Evolutionary conservation across 2,113 vertebrate genomes (phyloP).

Genomic region (Larimichthys polyactis): DNA sequence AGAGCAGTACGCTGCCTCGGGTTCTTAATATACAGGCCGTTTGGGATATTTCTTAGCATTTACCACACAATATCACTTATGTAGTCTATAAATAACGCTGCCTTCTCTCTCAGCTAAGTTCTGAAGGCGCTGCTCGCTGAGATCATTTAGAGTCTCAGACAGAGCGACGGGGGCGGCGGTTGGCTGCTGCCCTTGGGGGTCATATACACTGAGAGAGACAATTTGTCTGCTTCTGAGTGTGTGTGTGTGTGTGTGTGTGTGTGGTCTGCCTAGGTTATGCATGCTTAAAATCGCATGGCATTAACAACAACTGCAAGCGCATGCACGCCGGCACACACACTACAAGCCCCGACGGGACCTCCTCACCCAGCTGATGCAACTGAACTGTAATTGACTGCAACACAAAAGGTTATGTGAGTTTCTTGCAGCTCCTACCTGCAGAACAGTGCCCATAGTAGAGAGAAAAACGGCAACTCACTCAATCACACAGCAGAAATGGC

Average conservation of each 20-base stretch:
- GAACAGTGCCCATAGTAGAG: slow-evolving; percentile 34
- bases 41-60: slow-evolving; percentile 69
- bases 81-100: slow-evolving; percentile 73
- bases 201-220: slow-evolving; percentile 69
- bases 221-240: slow-evolving; percentile 61
- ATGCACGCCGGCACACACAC: slow-evolving; percentile 25
- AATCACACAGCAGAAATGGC: slow-evolving; percentile 65
- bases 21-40: slow-evolving; percentile 60
- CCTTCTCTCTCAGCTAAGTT: slow-evolving; percentile 58
- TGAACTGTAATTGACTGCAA: slow-evolving; percentile 82
- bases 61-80: slow-evolving; percentile 71
- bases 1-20: slow-evolving; percentile 29
- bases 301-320: slow-evolving; percentile 65
- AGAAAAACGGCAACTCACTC: slow-evolving; percentile 60
- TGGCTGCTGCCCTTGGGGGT: slow-evolving; percentile 72
- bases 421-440: slow-evolving; percentile 69
- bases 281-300: slow-evolving; percentile 63
- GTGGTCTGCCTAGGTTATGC: slow-evolving; percentile 18
- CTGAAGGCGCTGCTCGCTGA: slow-evolving; percentile 66
- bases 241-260: slow-evolving; percentile 18
- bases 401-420: slow-evolving; percentile 76
- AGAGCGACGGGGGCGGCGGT: slow-evolving; percentile 66
- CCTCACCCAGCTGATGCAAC: slow-evolving; percentile 80
- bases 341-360: slow-evolving; percentile 71
- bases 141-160: slow-evolving; percentile 75